Conservation (phyloP, 2,113 vertebrate species). For the Micronycteris hirsuta region DNA sequence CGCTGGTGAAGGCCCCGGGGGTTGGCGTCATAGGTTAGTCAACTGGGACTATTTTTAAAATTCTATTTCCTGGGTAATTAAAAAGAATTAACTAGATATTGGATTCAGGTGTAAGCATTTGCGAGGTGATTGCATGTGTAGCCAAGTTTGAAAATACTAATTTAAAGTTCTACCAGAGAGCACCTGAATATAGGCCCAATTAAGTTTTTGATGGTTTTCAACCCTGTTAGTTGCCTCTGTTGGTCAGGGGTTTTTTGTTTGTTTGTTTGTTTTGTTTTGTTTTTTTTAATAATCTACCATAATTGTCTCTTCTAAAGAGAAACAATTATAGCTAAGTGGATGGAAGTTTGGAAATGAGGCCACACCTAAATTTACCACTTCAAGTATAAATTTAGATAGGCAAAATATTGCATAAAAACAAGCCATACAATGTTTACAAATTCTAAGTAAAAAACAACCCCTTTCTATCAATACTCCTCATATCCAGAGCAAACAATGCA, state of each 20-base stretch:
- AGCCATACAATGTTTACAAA: neutral
- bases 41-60: neutral
- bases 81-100: neutral
- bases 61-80: neutral
- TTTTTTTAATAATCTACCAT: neutral
- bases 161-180: neutral
- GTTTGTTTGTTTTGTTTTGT: neutral
- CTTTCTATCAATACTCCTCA: neutral
- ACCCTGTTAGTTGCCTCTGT: neutral
- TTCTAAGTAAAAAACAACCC: neutral
- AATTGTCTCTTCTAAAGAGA: neutral
- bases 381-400: neutral
- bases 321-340: neutral
- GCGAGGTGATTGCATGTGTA: neutral
- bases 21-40: neutral
- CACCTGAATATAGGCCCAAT: neutral
- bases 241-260: neutral
- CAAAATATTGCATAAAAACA: neutral
- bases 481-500: neutral
- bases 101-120: neutral
- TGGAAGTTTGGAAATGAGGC: neutral
- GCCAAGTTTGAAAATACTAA: neutral
- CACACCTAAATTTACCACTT: neutral
- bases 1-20: neutral
- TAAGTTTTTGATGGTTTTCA: neutral